A percentile compares a stretch with the other conserved stretches of the same genome.
Evolutionary conservation across 2,888 invertebrate genomes (phyloP).

Genomic region (Cantharis flavilabris): DNA sequence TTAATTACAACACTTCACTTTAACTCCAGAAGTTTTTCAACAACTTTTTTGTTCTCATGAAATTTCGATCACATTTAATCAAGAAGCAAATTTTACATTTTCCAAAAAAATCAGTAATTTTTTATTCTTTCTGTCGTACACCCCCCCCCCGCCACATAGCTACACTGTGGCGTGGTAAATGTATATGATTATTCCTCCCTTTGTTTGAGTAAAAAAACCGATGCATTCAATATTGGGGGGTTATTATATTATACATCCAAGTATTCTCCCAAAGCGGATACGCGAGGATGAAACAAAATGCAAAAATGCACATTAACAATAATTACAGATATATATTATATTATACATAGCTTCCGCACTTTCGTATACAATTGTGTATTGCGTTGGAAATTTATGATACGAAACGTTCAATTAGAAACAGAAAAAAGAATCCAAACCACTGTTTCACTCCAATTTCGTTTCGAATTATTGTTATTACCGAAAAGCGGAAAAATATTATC

Average conservation of each 20-base stretch:
- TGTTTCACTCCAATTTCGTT: not conserved
- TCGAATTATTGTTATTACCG: not conserved
- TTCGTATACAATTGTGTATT: not conserved
- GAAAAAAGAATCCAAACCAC: not conserved
- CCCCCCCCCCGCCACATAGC: too few relatives aligned
- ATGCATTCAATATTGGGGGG: not conserved
- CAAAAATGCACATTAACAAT: constrained; percentile 8
- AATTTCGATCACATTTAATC: not conserved
- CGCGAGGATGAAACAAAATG: not conserved
- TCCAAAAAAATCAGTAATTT: too few relatives aligned
- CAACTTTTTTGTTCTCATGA: not conserved
- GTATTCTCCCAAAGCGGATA: not conserved
- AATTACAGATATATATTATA: not conserved
- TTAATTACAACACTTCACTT: not conserved
- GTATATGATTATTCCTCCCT: not conserved
- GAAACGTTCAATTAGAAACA: constrained; percentile 4
- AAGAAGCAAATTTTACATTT: not conserved
- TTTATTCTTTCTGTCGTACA: too few relatives aligned
- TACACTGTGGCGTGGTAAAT: too few relatives aligned
- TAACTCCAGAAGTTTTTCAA: not conserved
- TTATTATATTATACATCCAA: not conserved
- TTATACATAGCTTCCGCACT: not conserved
- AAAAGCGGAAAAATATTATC: not conserved
- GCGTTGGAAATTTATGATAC: constrained; percentile 9
- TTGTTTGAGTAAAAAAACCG: not conserved